Evolutionary conservation across 2,888 invertebrate genomes (phyloP).

Genomic region (Hypercompe scribonia): DNA sequence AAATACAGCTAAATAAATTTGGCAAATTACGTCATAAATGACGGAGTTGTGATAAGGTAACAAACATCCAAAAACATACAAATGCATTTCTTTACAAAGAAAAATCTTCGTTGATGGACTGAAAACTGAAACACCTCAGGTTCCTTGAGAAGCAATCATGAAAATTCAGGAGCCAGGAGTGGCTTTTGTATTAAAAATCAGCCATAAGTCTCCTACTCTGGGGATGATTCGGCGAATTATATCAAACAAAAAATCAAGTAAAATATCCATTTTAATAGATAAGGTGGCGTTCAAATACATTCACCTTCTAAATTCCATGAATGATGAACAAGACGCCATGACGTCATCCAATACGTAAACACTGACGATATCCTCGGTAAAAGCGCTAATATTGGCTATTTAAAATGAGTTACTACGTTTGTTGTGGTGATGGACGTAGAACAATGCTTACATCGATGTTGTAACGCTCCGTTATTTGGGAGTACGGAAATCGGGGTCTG

Average conservation of each 20-base stretch:
- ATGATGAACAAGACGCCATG: not conserved
- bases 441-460: not conserved
- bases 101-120: too few relatives aligned
- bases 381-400: not conserved
- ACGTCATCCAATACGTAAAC: not conserved
- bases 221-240: too few relatives aligned
- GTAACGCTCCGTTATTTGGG: not conserved
- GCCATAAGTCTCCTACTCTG: too few relatives aligned
- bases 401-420: not conserved
- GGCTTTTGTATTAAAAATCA: too few relatives aligned
- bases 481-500: not conserved
- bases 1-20: too few relatives aligned
- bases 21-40: too few relatives aligned
- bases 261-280: not conserved
- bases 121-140: too few relatives aligned
- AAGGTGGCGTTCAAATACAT: not conserved
- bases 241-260: not conserved
- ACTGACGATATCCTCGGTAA: not conserved
- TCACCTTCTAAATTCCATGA: not conserved
- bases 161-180: too few relatives aligned
- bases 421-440: not conserved
- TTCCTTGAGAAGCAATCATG: too few relatives aligned
- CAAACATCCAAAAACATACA: too few relatives aligned
- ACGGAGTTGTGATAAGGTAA: too few relatives aligned
- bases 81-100: too few relatives aligned